Evolutionary conservation across 1,140 invertebrate species (phyloP).

Genomic region (Lepidurus apus): DNA sequence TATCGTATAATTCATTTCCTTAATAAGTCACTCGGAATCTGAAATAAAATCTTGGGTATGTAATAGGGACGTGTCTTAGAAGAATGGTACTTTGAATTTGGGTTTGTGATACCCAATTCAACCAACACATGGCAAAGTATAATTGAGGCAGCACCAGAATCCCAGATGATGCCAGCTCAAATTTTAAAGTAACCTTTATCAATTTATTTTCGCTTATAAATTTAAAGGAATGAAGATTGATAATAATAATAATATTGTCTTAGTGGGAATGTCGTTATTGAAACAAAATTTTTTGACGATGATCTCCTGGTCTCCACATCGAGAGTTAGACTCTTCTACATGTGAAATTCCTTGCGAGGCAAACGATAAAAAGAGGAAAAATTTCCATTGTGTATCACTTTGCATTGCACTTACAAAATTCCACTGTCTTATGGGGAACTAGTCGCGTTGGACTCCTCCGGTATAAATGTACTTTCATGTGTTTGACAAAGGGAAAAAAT

Average conservation of each 20-base stretch:
- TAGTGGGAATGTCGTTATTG: constrained; percentile 97
- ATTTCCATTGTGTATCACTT: constrained; percentile 19
- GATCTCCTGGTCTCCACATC: constrained; percentile 92
- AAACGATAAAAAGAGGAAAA: neutral
- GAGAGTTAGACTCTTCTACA: constrained; percentile 89
- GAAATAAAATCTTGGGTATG: constrained; percentile 35
- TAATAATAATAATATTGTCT: constrained; percentile 43
- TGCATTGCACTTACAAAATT: constrained; percentile 14
- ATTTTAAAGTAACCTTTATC: constrained; percentile 69
- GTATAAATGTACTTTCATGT: neutral
- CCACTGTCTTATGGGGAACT: constrained; percentile 4
- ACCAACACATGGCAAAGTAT: constrained; percentile 99
- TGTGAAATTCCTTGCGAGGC: constrained; percentile 53
- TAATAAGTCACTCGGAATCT: constrained; percentile 16
- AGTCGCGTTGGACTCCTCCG: neutral
- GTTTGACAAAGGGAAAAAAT: neutral
- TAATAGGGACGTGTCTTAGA: constrained; percentile 72
- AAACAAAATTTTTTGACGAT: constrained; percentile 97
- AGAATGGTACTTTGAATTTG: constrained; percentile 99
- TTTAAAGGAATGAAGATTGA: neutral
- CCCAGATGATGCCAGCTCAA: constrained; percentile 99
- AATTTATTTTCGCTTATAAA: constrained; percentile 34
- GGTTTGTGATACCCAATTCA: constrained; percentile 96
- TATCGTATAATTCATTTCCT: constrained; percentile 30
- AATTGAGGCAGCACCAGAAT: constrained; percentile 97